phyloP scores from a whole-genome alignment of 2,888 invertebrate genomes.

The Eulithis prunata region DNA sequence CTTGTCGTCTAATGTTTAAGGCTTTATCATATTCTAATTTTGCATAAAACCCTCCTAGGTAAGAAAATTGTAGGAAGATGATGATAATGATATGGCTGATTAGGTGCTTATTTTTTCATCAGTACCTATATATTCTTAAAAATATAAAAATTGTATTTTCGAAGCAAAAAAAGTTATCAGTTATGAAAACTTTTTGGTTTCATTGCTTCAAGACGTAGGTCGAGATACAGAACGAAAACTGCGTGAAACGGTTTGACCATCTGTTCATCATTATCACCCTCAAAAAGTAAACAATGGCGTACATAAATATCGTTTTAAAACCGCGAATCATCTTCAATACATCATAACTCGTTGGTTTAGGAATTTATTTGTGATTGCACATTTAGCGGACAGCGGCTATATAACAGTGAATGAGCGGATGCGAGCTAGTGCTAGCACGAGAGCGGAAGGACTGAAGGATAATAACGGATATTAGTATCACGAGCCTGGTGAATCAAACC shows the following conservation, averaged over 20 bases:
- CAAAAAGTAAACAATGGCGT: constrained; percentile 25
- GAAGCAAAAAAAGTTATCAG: no score
- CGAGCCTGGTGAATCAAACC: no score
- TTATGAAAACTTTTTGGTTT: no score
- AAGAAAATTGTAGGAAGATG: no score
- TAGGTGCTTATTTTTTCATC: background rate
- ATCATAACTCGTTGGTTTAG: constrained; percentile 49
- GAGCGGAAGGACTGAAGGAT: background rate
- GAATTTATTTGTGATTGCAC: constrained; percentile 32
- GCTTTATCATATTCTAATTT: constrained; percentile 27
- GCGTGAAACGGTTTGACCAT: constrained; percentile 16
- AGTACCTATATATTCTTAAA: no score
- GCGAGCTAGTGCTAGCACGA: background rate
- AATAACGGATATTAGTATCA: background rate
- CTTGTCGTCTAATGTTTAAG: constrained; percentile 6
- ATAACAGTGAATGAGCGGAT: background rate
- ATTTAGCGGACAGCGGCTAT: constrained; percentile 21
- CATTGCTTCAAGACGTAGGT: no score
- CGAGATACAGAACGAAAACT: background rate
- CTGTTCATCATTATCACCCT: constrained; percentile 27
- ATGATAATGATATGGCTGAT: background rate
- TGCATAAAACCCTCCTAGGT: background rate
- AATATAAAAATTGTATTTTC: no score
- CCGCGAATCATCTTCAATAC: constrained; percentile 51
- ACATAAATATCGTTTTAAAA: constrained; percentile 43